phyloP scores from a whole-genome alignment of 2,888 invertebrate genomes.

The Phaedon cochleariae region DNA sequence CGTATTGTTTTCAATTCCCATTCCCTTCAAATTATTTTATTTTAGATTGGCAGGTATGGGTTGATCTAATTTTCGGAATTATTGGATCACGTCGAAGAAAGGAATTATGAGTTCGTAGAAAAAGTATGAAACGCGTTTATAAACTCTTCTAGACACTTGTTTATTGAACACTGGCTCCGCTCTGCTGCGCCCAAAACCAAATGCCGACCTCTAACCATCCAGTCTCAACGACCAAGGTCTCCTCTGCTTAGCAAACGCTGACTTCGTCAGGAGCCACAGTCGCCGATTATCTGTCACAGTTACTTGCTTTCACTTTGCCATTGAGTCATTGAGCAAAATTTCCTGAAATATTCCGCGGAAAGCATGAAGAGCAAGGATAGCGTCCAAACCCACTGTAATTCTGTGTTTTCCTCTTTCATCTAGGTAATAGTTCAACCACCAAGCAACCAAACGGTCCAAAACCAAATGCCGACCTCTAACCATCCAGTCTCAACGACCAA shows the following conservation, averaged over 20 bases:
- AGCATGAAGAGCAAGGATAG: slow-evolving; percentile 77
- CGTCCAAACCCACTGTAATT: too few relatives aligned
- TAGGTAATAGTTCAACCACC: slow-evolving; percentile 18
- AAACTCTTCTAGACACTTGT: too few relatives aligned
- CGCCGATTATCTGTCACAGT: slow-evolving; percentile 84
- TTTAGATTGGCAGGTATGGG: too few relatives aligned
- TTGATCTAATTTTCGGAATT: too few relatives aligned
- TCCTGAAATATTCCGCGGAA: slow-evolving; percentile 83
- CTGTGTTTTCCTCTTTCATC: too few relatives aligned
- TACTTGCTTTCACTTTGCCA: slow-evolving; percentile 77
- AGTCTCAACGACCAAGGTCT: slow-evolving; percentile 63
- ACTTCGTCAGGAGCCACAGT: slow-evolving; percentile 76
- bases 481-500: slow-evolving; percentile 61
- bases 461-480: slow-evolving; percentile 52
- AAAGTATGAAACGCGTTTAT: too few relatives aligned
- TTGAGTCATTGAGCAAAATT: slow-evolving; percentile 83
- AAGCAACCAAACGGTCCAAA: slow-evolving; percentile 36
- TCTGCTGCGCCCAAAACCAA: slow-evolving; percentile 38
- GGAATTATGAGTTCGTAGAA: too few relatives aligned
- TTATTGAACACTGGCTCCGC: too few relatives aligned
- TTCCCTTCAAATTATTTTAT: too few relatives aligned
- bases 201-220: too few relatives aligned
- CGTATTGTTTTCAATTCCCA: too few relatives aligned
- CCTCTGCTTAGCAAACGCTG: slow-evolving; percentile 76
- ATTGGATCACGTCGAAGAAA: too few relatives aligned